phyloP scores from a whole-genome alignment of 2,113 vertebrate species.

The Aegypius monachus region DNA sequence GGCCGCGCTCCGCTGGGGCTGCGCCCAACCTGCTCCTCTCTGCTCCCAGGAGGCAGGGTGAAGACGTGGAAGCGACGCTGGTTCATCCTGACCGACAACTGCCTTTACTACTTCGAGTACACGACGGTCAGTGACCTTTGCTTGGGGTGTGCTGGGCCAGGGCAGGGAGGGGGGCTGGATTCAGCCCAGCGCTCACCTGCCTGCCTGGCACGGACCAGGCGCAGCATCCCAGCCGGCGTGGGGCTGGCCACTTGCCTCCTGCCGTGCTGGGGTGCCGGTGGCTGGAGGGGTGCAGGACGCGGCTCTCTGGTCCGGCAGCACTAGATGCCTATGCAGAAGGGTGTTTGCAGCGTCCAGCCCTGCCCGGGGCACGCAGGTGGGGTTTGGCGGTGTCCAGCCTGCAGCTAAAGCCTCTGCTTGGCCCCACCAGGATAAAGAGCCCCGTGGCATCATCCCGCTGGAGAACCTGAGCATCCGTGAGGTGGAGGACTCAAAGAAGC shows the following conservation, averaged over 20 bases:
- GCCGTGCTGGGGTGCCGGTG: not conserved
- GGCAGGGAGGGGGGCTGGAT: not conserved
- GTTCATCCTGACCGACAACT: slow-evolving; percentile 99
- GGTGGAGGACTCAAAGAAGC: slow-evolving; percentile 95
- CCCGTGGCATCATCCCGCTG: slow-evolving; percentile 94
- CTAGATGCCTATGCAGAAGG: not conserved
- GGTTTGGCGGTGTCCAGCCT: no score
- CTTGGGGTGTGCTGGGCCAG: not conserved
- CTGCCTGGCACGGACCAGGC: not conserved
- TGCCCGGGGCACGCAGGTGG: not conserved
- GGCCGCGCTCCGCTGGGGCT: rapidly evolving
- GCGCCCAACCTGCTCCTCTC: not conserved
- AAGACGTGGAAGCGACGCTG: slow-evolving; percentile 98
- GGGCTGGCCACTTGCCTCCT: not conserved
- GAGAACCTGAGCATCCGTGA: slow-evolving; percentile 97
- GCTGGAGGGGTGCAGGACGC: rapidly evolving
- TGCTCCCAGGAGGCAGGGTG: slow-evolving; percentile 88
- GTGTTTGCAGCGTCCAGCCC: not conserved
- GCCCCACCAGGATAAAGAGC: slow-evolving; percentile 90
- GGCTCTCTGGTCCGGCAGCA: rapidly evolving
- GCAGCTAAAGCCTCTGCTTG: not conserved
- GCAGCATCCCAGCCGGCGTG: rapidly evolving
- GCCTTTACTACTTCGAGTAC: slow-evolving; percentile 98
- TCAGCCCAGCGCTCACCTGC: rapidly evolving
- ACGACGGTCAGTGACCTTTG: slow-evolving; percentile 84